Conservation (phyloP, 2,888 invertebrate species). For the Altica lythri region DNA sequence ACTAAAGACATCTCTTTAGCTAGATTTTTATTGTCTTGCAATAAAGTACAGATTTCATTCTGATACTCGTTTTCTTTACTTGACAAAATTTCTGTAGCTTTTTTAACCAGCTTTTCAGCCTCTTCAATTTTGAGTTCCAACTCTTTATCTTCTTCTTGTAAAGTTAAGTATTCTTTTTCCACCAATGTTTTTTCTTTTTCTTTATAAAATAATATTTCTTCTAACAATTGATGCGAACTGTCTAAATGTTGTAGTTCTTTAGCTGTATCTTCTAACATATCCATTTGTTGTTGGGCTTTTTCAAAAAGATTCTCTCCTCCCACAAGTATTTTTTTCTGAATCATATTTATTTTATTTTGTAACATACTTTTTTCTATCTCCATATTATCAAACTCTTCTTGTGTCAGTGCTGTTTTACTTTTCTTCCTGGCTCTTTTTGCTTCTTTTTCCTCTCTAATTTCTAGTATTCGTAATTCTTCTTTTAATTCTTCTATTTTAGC, state of each 20-base stretch:
- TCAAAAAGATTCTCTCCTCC: slow-evolving; percentile 96
- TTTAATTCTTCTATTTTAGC: slow-evolving; percentile 68
- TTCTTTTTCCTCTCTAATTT: slow-evolving; percentile 57
- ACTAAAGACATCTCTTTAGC: slow-evolving; percentile 79
- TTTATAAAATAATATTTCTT: slow-evolving; percentile 79
- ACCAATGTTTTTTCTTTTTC: slow-evolving; percentile 86
- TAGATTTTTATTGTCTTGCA: slow-evolving; percentile 75
- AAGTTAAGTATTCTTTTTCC: slow-evolving; percentile 81
- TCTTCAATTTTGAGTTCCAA: slow-evolving; percentile 85
- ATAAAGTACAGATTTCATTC: slow-evolving; percentile 39
- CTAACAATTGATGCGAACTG: slow-evolving; percentile 75
- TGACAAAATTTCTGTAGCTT: slow-evolving; percentile 75
- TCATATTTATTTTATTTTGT: slow-evolving; percentile 63
- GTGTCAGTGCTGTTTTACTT: slow-evolving; percentile 43
- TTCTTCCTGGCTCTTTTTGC: slow-evolving; percentile 62
- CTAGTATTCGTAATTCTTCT: slow-evolving; percentile 75
- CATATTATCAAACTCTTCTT: slow-evolving; percentile 59
- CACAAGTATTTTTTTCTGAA: slow-evolving; percentile 90
- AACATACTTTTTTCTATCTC: slow-evolving; percentile 60
- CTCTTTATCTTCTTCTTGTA: slow-evolving; percentile 91
- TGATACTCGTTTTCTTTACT: slow-evolving; percentile 62
- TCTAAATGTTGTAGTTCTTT: slow-evolving; percentile 75
- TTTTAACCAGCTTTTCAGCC: slow-evolving; percentile 79
- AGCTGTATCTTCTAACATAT: slow-evolving; percentile 81
- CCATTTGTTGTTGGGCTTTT: slow-evolving; percentile 89